Evolutionary conservation across 2,888 invertebrate genomes (phyloP).

Genomic region (Temnothorax ravouxi): DNA sequence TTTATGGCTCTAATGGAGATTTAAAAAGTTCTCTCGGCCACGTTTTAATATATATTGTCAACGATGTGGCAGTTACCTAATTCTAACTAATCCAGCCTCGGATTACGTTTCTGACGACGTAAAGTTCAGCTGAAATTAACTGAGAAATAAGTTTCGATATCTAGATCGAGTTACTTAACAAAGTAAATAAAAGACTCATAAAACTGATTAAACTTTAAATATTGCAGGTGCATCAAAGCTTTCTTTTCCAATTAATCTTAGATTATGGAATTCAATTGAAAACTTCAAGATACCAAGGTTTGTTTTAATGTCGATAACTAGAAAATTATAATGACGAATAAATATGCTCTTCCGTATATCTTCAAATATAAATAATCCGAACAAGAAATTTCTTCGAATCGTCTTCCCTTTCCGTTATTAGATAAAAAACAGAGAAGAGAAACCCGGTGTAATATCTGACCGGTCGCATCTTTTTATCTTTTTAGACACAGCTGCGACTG

Average conservation of each 20-base stretch:
- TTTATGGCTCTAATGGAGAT: not conserved
- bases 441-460: not conserved
- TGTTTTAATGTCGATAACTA: not conserved
- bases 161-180: not conserved
- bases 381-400: not conserved
- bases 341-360: not conserved
- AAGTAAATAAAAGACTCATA: not conserved
- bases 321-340: not conserved
- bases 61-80: not conserved
- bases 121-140: not conserved
- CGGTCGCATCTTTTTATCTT: not conserved
- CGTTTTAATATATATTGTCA: not conserved
- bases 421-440: not conserved
- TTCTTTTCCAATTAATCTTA: not conserved
- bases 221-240: not conserved
- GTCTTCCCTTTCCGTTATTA: not conserved
- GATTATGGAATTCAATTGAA: not conserved
- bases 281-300: not conserved
- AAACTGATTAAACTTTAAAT: slow-evolving; percentile 19
- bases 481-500: not conserved
- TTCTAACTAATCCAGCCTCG: not conserved
- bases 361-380: not conserved
- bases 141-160: not conserved
- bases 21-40: not conserved
- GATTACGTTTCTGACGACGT: not conserved